Percentiles rank a stretch among this genome's conserved stretches.
Conservation (phyloP, 2,888 invertebrate genomes). For the Nysson spinosus region DNA sequence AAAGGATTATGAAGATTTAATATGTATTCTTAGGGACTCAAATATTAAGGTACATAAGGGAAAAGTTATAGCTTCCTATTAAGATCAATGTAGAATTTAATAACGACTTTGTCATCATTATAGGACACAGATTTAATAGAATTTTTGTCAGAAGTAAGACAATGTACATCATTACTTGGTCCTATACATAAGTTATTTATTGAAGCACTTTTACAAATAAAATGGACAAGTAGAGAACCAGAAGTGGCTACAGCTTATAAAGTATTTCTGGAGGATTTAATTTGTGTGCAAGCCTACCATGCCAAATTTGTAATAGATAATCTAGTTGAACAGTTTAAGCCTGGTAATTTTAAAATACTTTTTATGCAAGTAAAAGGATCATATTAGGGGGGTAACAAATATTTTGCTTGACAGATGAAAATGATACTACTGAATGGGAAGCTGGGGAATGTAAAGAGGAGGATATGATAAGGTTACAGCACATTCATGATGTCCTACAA, state of each 20-base stretch:
- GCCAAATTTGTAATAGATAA: constrained; percentile 81
- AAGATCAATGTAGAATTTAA: background rate
- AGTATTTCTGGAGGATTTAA: constrained; percentile 83
- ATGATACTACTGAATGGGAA: constrained; percentile 80
- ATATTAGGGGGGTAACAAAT: no score
- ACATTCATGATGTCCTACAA: constrained; percentile 81
- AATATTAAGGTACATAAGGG: constrained; percentile 74
- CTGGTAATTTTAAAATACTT: constrained; percentile 74
- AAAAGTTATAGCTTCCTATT: background rate
- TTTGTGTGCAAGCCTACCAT: constrained; percentile 84
- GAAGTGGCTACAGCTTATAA: constrained; percentile 81
- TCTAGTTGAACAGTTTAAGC: constrained; percentile 81
- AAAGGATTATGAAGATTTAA: constrained; percentile 79
- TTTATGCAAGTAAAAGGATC: background rate
- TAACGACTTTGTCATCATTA: constrained; percentile 53
- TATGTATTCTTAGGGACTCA: constrained; percentile 78
- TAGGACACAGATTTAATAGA: constrained; percentile 81
- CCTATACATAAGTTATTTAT: constrained; percentile 80
- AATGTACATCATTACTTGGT: constrained; percentile 81
- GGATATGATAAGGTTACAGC: constrained; percentile 80
- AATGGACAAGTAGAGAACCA: constrained; percentile 80
- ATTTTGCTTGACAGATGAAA: constrained; percentile 73
- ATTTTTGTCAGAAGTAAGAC: constrained; percentile 80
- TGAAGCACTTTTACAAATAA: constrained; percentile 81
- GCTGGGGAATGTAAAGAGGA: constrained; percentile 80